Evolutionary conservation across 2,113 vertebrate species (phyloP).

Genomic region (Prionailurus bengalensis): DNA sequence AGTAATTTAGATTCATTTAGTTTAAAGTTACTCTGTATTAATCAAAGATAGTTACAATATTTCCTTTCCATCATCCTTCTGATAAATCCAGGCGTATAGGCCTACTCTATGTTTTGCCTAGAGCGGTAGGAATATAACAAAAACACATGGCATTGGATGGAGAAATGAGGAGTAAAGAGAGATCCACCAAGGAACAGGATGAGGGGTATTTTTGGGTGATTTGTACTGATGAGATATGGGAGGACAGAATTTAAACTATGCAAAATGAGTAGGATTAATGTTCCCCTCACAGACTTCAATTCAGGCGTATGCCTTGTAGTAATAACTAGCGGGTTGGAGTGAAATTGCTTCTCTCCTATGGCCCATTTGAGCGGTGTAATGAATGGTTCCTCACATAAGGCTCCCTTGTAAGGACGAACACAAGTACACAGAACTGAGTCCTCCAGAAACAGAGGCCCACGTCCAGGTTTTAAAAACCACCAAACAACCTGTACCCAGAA

Average conservation of each 20-base stretch:
- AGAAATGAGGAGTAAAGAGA: not conserved
- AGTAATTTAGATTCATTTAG: conserved; percentile 21
- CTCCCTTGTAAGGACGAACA: conserved; percentile 57
- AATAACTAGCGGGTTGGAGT: conserved; percentile 24
- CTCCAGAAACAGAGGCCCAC: conserved; percentile 68
- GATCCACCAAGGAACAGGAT: not conserved
- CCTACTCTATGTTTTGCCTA: not conserved
- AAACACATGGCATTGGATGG: not conserved
- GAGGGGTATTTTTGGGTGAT: not conserved
- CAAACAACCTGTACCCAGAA: conserved; percentile 72
- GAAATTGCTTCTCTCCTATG: conserved; percentile 57
- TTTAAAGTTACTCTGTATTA: not conserved
- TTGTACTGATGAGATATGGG: not conserved
- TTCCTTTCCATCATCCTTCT: not conserved
- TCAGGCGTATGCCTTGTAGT: conserved; percentile 4
- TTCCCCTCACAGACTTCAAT: conserved; percentile 30
- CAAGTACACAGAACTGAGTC: conserved; percentile 53
- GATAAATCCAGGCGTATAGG: not conserved
- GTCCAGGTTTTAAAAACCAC: conserved; percentile 78
- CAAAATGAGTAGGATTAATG: conserved; percentile 21
- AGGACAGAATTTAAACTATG: conserved; percentile 37
- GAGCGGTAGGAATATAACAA: not conserved
- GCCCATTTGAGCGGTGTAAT: conserved; percentile 59
- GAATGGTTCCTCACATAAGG: conserved; percentile 70
- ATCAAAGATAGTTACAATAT: not conserved